Percentiles rank a stretch among this genome's conserved stretches.
phyloP scores from a whole-genome alignment of 2,113 vertebrate genomes.

The Lutjanus erythropterus region DNA sequence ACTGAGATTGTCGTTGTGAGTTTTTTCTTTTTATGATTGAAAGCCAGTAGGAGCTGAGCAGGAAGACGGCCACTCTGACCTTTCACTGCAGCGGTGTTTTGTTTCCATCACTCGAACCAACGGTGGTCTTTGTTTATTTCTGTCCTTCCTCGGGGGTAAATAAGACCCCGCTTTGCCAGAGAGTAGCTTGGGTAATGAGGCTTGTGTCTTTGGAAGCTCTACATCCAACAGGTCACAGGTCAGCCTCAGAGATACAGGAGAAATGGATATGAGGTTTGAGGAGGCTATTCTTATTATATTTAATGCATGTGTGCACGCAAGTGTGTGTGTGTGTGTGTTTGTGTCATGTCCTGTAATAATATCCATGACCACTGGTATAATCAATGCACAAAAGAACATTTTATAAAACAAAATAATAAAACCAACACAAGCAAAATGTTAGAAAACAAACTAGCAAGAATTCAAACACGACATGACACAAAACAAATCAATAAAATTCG shows the following conservation, averaged over 20 bases:
- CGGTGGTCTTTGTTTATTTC: slow-evolving; percentile 76
- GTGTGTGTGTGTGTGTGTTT: slow-evolving; percentile 14
- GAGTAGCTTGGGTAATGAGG: slow-evolving; percentile 79
- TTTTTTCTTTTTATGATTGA: slow-evolving; percentile 56
- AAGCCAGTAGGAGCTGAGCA: slow-evolving; percentile 49
- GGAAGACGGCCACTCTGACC: slow-evolving; percentile 63
- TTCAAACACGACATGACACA: background rate
- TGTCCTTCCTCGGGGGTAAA: slow-evolving; percentile 79
- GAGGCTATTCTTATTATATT: slow-evolving; percentile 70
- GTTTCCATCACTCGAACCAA: slow-evolving; percentile 72
- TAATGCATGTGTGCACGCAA: too few relatives aligned
- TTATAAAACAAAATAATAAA: slow-evolving; percentile 1
- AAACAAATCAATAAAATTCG: background rate
- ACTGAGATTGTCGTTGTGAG: slow-evolving; percentile 31
- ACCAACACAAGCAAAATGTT: background rate
- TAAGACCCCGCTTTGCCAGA: slow-evolving; percentile 62
- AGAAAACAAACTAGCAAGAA: background rate
- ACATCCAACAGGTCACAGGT: slow-evolving; percentile 76
- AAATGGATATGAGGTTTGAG: slow-evolving; percentile 67
- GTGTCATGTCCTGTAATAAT: slow-evolving; percentile 37
- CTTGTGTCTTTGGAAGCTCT: slow-evolving; percentile 69
- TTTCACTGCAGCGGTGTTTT: slow-evolving; percentile 68
- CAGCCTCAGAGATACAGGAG: slow-evolving; percentile 57
- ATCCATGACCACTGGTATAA: slow-evolving; percentile 5
- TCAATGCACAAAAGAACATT: slow-evolving; percentile 1